Evolutionary conservation across 1,140 invertebrate genomes (phyloP).

Genomic region (Trachymyrmex septentrionalis): DNA sequence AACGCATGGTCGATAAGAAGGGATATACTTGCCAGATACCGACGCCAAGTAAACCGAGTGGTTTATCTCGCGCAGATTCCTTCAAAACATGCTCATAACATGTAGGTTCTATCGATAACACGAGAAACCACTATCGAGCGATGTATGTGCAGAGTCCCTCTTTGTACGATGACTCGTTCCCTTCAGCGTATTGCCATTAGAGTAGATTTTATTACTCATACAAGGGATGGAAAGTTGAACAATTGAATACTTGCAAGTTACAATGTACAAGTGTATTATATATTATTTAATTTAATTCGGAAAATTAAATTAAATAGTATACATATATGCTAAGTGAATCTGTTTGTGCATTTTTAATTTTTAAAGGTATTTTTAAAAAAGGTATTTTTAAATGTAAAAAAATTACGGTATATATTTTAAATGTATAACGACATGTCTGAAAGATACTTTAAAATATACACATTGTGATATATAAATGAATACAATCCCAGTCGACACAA

Average conservation of each 20-base stretch:
- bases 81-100: conserved; percentile 22
- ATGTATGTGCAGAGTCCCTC: not conserved
- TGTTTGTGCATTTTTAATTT: not conserved
- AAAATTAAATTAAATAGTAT: not conserved
- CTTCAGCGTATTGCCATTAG: not conserved
- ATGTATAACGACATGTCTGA: not conserved
- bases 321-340: not conserved
- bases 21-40: not conserved
- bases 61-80: conserved; percentile 6
- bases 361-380: not conserved
- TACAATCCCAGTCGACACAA: not conserved
- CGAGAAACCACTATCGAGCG: conserved; percentile 8
- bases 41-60: conserved; percentile 13
- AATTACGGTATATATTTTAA: not conserved
- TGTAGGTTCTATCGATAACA: not conserved
- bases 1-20: conserved; percentile 32
- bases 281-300: too few relatives aligned
- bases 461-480: not conserved
- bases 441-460: not conserved
- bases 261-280: too few relatives aligned
- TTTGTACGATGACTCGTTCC: not conserved
- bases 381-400: not conserved
- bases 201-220: not conserved
- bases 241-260: not conserved
- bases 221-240: not conserved